Percentiles rank a stretch among this genome's conserved stretches.
These are phyloP conservation scores for Dasysyrphus tricinctus DNA, from an alignment of 2,888 invertebrate species.

Conservation along the genomic window DNA sequence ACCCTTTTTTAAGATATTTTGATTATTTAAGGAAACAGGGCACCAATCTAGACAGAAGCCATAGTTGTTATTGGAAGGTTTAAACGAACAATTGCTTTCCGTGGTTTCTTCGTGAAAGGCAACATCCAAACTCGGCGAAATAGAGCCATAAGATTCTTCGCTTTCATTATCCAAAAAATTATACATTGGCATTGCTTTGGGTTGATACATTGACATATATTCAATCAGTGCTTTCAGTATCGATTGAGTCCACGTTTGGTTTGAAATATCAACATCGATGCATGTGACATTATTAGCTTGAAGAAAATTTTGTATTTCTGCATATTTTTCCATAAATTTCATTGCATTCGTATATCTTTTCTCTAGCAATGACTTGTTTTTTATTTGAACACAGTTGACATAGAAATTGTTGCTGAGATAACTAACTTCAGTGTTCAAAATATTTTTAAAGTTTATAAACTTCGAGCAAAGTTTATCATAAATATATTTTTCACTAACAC, in stretches of 20 bases:
- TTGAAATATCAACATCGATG: constrained; percentile 51
- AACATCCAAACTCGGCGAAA: neutral
- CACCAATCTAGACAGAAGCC: constrained; percentile 87
- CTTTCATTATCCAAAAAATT: neutral
- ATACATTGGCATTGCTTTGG: neutral
- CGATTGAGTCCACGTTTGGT: constrained; percentile 33
- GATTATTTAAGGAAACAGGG: constrained; percentile 85
- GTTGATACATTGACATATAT: constrained; percentile 30
- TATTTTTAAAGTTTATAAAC: constrained; percentile 18
- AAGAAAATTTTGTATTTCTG: constrained; percentile 77
- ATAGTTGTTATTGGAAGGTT: constrained; percentile 81
- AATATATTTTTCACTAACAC: constrained; percentile 39
- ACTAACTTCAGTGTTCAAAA: neutral
- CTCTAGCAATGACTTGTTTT: constrained; percentile 78
- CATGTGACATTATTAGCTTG: constrained; percentile 73
- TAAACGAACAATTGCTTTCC: neutral
- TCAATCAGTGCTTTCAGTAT: constrained; percentile 13
- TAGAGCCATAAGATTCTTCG: neutral
- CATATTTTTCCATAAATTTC: constrained; percentile 63
- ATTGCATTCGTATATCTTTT: constrained; percentile 9
- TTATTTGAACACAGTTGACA: neutral
- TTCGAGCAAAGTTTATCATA: neutral
- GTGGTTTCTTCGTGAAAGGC: neutral
- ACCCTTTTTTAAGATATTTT: constrained; percentile 86
- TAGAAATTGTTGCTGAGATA: neutral